Evolutionary conservation across 1,140 invertebrate species (phyloP), one percentile per base, ranked within the genome.

Genomic region (Wasmannia auropunctata): DNA sequence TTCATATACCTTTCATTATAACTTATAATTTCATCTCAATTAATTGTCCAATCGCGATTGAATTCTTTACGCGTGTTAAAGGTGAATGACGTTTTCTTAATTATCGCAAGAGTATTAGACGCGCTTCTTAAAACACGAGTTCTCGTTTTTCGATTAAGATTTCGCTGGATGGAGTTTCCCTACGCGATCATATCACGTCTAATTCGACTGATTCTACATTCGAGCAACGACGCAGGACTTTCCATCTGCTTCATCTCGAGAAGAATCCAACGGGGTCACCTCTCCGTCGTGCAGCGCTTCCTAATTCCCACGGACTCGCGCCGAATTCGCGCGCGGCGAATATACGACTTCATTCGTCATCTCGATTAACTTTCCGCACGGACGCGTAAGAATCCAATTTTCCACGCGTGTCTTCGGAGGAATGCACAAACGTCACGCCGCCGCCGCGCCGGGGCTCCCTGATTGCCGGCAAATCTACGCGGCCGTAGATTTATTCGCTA

Each of bases 351-450:
- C 74, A 77, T 60, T 60, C 56, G 49, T 62, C 58, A 77, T 63
- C 58, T 69, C 62, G 31, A 37, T 54, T 54, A 43, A 54, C 60
- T 80, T 69, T 80, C 46, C 62, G 37, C 54, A 6, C 37, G 74
- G 22, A 37, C 62, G 76, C 31, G 60, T 37, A 37, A 67, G 28
- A 34, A 79, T 79, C 8, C 40, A 51, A 80, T 80, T 67, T 67
- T 67, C 43, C 37, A 77, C 75, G 58, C 58, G 75, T 43, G 40
- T 77, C 58, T 63, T 77, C 28, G 22, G 6, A 34, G 25, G 25
- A 77, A 77, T 43, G 37, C 37, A 62, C 11, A 58, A 75, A 58
- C 49, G 28, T 74, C 70, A 54, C 49, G 49, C 49, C 70, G 49
- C 49, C 70, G 16, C 14, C 43, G 16, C 14, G 54, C 31, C 25